Evolutionary conservation across 2,113 vertebrate species (phyloP), one percentile per base, ranked within the genome.

Genomic region (Mirza zaza): DNA sequence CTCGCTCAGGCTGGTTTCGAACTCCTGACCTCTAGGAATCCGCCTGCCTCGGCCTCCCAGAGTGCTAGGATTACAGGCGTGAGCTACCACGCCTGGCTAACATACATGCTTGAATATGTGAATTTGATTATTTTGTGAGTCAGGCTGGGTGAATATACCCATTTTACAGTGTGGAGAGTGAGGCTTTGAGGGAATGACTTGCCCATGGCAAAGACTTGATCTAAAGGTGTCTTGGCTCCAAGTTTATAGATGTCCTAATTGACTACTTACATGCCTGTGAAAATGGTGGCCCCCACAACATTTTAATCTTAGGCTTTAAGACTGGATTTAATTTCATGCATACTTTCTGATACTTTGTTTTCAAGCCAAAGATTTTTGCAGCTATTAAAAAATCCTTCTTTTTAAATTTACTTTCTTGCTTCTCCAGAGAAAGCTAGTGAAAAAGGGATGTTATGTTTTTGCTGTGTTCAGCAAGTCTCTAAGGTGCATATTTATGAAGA

Each of bases 361-460:
- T 81, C 34, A 90, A 92, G 55, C 9, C 71, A 81, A 71, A 71
- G 32, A 77, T 92, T 92, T 94, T 61, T 88, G 25, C 3, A 94
- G 18, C 45, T 81, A 82, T 95, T 94, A 90, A 81, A 81, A 92
- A 71, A 68, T 82, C 39, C 36, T 71, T 84, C 52, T 80, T 81
- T 94, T 52, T 4, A 96, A 80, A 71, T 55, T 87, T 75, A 0
- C 4, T 80, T 95, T 29, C 48, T 90, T 70, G 32, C 34, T 96
- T 94, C 48, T 95, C 77, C 71, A 67, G 77, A 95, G 91, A 87
- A 88, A 90, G n/a, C 11, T 11, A 5, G 59, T 67, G 85, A 67
- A 95, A 95, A 92, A 57, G 11, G 12, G 52, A 79, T 79, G 25
- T 96, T 97, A 73, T 73, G 29, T 76, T 96, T 97, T 94, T 95